Conservation (phyloP, 1,140 invertebrate species). For the Hyposmocoma kahamanoa region DNA sequence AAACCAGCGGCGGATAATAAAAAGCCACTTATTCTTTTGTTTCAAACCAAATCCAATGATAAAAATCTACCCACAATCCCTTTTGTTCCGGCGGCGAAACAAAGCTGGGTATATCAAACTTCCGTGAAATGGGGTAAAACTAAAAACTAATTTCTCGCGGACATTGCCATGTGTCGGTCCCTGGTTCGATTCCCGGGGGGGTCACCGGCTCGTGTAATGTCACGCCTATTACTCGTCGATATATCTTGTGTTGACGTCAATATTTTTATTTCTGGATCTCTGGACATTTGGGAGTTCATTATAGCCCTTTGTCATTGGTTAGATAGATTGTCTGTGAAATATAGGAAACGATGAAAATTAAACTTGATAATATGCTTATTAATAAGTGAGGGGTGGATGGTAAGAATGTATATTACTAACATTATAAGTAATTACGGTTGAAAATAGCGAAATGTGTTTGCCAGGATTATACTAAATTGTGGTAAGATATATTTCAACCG, state of each 20-base stretch:
- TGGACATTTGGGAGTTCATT: constrained; percentile 51
- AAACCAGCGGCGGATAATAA: too few species aligned
- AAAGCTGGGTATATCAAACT: constrained; percentile 50
- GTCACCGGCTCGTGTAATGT: constrained; percentile 48
- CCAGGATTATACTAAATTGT: too few species aligned
- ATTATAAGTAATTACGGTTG: too few species aligned
- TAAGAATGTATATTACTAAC: too few species aligned
- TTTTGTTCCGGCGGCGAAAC: constrained; percentile 28
- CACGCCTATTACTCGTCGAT: constrained; percentile 67
- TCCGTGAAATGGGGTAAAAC: constrained; percentile 68
- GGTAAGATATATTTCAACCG: too few species aligned
- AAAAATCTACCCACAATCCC: background rate
- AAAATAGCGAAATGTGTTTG: too few species aligned
- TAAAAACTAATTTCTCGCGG: constrained; percentile 29
- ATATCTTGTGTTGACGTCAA: constrained; percentile 60
- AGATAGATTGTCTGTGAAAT: too few species aligned
- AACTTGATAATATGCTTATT: too few species aligned
- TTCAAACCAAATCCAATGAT: too few species aligned
- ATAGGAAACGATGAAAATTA: too few species aligned
- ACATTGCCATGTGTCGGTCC: constrained; percentile 53
- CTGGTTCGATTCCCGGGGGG: constrained; percentile 57
- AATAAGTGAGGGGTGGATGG: too few species aligned
- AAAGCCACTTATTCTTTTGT: too few species aligned
- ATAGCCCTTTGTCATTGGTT: constrained; percentile 21
- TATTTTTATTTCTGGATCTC: constrained; percentile 56